Evolutionary conservation across 2,888 invertebrate genomes (phyloP).

Genomic region (Microctonus aethiopoides): DNA sequence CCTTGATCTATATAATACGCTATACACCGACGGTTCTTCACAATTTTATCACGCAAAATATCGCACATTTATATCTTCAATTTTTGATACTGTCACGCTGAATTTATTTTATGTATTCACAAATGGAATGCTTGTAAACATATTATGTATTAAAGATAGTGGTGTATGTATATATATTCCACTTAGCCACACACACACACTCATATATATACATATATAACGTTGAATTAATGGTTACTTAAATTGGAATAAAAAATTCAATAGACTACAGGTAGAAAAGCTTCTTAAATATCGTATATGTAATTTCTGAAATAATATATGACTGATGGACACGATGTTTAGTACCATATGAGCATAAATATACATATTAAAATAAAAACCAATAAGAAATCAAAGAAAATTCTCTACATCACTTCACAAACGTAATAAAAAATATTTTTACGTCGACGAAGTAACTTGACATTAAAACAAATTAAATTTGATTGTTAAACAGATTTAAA

Average conservation of each 20-base stretch:
- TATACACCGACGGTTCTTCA: too few relatives aligned
- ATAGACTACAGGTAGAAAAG: not conserved
- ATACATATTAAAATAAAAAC: not conserved
- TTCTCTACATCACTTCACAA: too few relatives aligned
- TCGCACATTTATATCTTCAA: not conserved
- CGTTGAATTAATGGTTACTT: conserved; percentile 37
- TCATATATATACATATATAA: too few relatives aligned
- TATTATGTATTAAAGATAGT: conserved; percentile 35
- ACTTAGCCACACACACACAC: too few relatives aligned
- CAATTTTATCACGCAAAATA: too few relatives aligned
- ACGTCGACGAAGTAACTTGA: not conserved
- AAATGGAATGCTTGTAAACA: conserved; percentile 39
- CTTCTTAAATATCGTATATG: not conserved
- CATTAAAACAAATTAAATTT: conserved; percentile 25
- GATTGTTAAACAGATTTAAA: conserved; percentile 18
- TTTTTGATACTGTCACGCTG: not conserved
- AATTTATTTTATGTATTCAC: conserved; percentile 13
- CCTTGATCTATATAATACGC: too few relatives aligned
- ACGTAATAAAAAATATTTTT: not conserved
- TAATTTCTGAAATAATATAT: not conserved
- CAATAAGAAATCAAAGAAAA: not conserved
- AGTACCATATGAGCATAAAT: too few relatives aligned
- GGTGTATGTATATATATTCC: not conserved
- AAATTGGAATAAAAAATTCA: conserved; percentile 18
- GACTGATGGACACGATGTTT: too few relatives aligned